Evolutionary conservation across 2,113 vertebrate genomes (phyloP).

Genomic region (Mungos mungo): DNA sequence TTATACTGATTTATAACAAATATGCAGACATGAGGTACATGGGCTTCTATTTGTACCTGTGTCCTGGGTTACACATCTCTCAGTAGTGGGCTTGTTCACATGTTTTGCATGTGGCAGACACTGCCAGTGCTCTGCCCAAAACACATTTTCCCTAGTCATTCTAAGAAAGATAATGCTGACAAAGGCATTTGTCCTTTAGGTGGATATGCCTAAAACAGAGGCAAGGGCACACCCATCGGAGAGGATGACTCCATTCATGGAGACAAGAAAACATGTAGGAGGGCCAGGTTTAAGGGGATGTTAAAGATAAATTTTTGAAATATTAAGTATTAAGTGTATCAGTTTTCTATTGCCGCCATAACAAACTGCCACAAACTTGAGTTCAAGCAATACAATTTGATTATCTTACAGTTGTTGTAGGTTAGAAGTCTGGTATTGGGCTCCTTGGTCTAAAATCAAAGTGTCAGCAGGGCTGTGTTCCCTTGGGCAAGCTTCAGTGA

Average conservation of each 20-base stretch:
- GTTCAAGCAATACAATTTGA: background rate
- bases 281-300: background rate
- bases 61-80: background rate
- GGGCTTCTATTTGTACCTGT: background rate
- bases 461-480: background rate
- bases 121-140: background rate
- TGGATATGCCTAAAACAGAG: background rate
- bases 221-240: background rate
- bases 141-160: background rate
- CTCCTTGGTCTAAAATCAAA: background rate
- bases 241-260: background rate
- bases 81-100: background rate
- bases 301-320: background rate
- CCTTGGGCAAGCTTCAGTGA: background rate
- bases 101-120: background rate
- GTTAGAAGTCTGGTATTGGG: background rate
- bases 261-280: background rate
- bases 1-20: background rate
- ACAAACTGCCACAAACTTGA: background rate
- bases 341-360: background rate
- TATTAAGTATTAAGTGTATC: background rate
- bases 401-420: background rate
- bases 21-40: background rate
- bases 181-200: background rate
- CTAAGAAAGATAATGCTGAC: background rate